Percentiles rank a stretch among this genome's conserved stretches.
These are phyloP conservation scores for Solenopsis fugax DNA, from an alignment of 1,140 invertebrate genomes.

Conservation along the genomic window DNA sequence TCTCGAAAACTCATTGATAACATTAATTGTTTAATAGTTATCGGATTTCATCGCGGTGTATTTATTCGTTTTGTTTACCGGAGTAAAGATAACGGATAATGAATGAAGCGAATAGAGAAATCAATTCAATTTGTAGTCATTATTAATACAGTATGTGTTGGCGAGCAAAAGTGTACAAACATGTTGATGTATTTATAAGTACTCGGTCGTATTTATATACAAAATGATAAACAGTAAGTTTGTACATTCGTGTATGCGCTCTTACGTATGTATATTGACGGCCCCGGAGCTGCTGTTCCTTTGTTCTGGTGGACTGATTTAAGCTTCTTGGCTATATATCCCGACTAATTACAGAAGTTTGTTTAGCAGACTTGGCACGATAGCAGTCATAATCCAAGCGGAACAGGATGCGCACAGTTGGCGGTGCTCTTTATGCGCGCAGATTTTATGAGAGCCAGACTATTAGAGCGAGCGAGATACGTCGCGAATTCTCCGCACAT, in stretches of 20 bases:
- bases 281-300: constrained; percentile 19
- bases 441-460: constrained; percentile 49
- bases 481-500: constrained; percentile 19
- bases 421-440: constrained; percentile 50
- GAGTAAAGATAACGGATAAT: not conserved
- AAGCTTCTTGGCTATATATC: constrained; percentile 55
- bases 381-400: constrained; percentile 62
- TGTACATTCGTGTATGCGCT: not conserved
- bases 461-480: constrained; percentile 41
- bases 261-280: constrained; percentile 46
- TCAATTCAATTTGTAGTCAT: not conserved
- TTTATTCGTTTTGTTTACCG: constrained; percentile 6
- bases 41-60: not conserved
- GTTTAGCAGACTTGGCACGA: constrained; percentile 59
- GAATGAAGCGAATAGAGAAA: not conserved
- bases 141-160: not conserved
- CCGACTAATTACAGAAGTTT: constrained; percentile 61
- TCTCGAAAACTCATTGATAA: not conserved
- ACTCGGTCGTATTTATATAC: not conserved
- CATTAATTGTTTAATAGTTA: not conserved
- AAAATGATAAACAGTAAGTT: not conserved
- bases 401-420: constrained; percentile 56
- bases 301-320: constrained; percentile 51
- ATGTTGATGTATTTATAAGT: not conserved
- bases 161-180: not conserved